Conservation (phyloP, 1,140 invertebrate genomes). For the Philotrypesis tridentata region DNA sequence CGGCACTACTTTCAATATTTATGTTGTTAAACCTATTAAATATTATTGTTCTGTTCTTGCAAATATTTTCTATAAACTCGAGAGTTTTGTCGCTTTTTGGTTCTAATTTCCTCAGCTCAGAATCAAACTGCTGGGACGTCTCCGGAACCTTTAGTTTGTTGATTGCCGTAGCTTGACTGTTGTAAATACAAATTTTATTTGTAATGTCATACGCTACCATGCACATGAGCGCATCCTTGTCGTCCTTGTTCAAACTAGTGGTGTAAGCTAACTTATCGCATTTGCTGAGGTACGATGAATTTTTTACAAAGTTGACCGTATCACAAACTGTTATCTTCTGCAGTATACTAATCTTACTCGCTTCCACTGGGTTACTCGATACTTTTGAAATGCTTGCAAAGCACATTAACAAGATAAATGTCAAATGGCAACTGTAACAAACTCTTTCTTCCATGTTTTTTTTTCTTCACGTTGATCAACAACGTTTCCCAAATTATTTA, state of each 20-base stretch:
- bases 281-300: constrained; percentile 1
- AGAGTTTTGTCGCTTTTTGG: background rate
- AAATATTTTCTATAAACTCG: background rate
- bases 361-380: background rate
- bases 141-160: constrained; percentile 9
- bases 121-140: constrained; percentile 1
- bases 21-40: background rate
- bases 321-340: constrained; percentile 13
- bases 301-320: constrained; percentile 5
- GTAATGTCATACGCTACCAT: constrained; percentile 19
- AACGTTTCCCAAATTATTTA: background rate
- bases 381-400: background rate
- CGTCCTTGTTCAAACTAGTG: background rate
- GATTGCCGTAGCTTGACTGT: background rate
- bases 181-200: constrained; percentile 35
- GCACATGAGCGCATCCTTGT: background rate
- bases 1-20: background rate
- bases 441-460: background rate
- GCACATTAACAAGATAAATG: background rate
- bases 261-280: constrained; percentile 15
- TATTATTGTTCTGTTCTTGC: constrained; percentile 2
- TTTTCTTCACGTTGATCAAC: background rate
- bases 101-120: constrained; percentile 17
- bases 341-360: background rate
- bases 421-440: background rate